Evolutionary conservation across 1,140 invertebrate genomes (phyloP), one percentile per base, ranked within the genome.

Genomic region (Zaprionus vittiger): DNA sequence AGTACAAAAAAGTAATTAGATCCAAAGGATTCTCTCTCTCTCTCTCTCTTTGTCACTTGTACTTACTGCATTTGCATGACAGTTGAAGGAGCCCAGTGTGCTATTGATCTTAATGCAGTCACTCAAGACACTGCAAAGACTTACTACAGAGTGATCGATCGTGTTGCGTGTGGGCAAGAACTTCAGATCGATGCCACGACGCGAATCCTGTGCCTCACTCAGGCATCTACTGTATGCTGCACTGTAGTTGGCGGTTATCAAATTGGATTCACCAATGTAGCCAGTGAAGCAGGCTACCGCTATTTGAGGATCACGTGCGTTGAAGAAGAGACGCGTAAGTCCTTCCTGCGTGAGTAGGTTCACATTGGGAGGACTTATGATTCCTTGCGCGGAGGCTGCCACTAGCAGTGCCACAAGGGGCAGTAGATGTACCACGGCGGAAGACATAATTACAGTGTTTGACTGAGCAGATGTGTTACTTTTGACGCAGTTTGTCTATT

Each of bases 271-370:
- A 2, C 71, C 73, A 20, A 92, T 92, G 20, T 92, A 92, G 59
- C 91, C 83, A 3, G 73, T 77, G 63, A 92, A 92, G 17, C 91
- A 92, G 24, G 77, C 73, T 41, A 92, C 69, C 28, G 91, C 89
- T 5, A 65, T 69, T 12, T 56, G 47, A 9, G 91, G 91, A 72
- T 92, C 83, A 9, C 76, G 81, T 24, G 91, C 87, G 28, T 56
- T 84, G n/a, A 91, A 79, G 60, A 92, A 91, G 47, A 92, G 54
- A 9, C 72, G 81, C 4, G 91, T 83, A 34, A 92, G 79, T 5
- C 81, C 79, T 34, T 91, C 86, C 60, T 86, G 77, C 0, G 83
- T 83, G 38, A 81, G 86, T 22, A 86, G 31, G 9, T 77, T 87
- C 72, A 86, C 72, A 44, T 83, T 70, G 0, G 86, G 86, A 0